Evolutionary conservation across 2,797 vertebrate species (phyloP), one percentile per base, ranked within the genome.

Genomic region (Sebastes wilsoni): DNA sequence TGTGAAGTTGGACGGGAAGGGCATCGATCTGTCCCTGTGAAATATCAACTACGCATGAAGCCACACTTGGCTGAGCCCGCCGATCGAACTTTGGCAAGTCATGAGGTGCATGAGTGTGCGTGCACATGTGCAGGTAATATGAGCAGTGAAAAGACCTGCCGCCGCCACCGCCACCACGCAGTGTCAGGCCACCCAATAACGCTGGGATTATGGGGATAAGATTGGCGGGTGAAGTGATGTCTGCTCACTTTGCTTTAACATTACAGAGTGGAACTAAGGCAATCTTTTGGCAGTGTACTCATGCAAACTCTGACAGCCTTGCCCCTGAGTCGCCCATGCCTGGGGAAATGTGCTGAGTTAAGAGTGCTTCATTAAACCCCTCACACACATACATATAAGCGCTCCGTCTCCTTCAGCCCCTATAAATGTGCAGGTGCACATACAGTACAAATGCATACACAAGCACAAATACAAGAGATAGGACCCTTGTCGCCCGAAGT

Each of bases 361-460:
- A 83, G 77, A 92, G 83, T 80, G 92, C 88, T 88, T 92, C 91
- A 94, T 93, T 94, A 92, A 93, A 88, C 84, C 52, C 64, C 66
- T 80, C 74, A 77, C 69, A 86, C 61, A 70, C 23, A 72, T 34
- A 82, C 75, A 83, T 64, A 68, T 18, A 28, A 54, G 81, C 34
- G 46, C 65, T 54, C 18, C 61, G 18, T 16, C 25, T 68, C 34
- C 27, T 71, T 30, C 55, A 68, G 38, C 49, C 23, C 22, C 14
- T 71, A n/a, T 76, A 72, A 79, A 85, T 23, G 54, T 67, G 66
- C 74, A 89, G 90, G 86, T 93, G 78, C 86, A 89, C 75, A 86
- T 36, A 62, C 38, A 73, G 54, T 46, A 67, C 72, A 83, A 76
- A 76, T 72, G 67, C 72, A 82, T 75, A 66, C 46, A 77, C 60